Evolutionary conservation across 92 coral and sea anemone genomes (phyloP).

Genomic region (Parazoanthus atlanticus): DNA sequence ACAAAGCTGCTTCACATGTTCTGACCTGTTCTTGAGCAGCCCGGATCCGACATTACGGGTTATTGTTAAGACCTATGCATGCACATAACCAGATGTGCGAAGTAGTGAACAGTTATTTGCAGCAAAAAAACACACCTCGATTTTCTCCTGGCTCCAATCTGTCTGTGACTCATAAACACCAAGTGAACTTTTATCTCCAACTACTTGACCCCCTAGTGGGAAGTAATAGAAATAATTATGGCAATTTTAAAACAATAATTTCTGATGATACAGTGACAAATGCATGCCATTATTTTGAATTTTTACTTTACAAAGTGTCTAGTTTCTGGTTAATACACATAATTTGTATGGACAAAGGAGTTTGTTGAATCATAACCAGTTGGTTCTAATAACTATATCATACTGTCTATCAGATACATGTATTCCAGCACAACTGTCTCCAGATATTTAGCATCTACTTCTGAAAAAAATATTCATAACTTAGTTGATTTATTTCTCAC

Average conservation of each 20-base stretch:
- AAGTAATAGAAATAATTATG: background rate
- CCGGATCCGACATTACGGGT: too few species aligned
- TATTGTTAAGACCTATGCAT: too few species aligned
- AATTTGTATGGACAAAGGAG: too few species aligned
- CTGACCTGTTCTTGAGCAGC: too few species aligned
- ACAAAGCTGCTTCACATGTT: too few species aligned
- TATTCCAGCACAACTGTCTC: background rate
- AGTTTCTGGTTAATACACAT: background rate
- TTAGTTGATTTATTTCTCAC: constrained; percentile 47
- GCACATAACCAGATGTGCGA: too few species aligned
- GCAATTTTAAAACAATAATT: background rate
- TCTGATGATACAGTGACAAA: background rate
- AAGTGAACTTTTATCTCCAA: constrained; percentile 76
- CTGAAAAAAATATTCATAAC: background rate
- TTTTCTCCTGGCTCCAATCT: constrained; percentile 85
- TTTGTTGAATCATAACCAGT: too few species aligned
- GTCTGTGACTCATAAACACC: constrained; percentile 85
- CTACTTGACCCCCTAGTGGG: constrained; percentile 58
- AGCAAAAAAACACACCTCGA: constrained; percentile 50
- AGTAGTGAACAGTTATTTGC: background rate
- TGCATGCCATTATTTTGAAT: background rate
- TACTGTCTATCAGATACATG: too few species aligned
- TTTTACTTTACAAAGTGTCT: too few species aligned
- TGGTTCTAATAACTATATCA: too few species aligned
- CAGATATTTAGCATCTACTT: background rate